A percentile compares a stretch with the other conserved stretches of the same genome.
phyloP scores from a whole-genome alignment of 2,888 invertebrate genomes.

The Lochmaea crataegi region DNA sequence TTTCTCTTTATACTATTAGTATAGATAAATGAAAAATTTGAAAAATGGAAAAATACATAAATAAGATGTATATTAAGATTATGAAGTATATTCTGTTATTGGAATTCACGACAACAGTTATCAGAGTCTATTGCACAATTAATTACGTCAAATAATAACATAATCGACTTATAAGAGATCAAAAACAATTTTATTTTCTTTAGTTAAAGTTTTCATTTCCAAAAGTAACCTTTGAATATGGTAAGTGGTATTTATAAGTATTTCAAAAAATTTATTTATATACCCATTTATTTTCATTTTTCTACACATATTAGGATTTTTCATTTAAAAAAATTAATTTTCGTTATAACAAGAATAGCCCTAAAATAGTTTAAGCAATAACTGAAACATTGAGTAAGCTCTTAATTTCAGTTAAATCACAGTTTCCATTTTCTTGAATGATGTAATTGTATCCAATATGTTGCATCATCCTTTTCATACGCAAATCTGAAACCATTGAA shows the following conservation, averaged over 20 bases:
- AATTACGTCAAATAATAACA: not conserved
- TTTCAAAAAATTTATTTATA: not conserved
- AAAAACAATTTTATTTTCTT: not conserved
- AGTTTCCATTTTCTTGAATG: constrained; percentile 17
- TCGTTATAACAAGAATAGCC: not conserved
- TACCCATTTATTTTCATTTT: too few species aligned
- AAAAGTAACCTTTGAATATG: not conserved
- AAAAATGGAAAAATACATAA: too few species aligned
- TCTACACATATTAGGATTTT: too few species aligned
- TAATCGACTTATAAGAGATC: constrained; percentile 1
- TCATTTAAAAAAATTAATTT: too few species aligned
- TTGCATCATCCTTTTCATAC: constrained; percentile 38
- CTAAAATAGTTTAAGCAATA: not conserved
- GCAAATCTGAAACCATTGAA: not conserved
- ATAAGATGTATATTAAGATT: too few species aligned
- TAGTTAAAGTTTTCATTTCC: not conserved
- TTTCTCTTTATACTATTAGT: too few species aligned
- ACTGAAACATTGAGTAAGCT: not conserved
- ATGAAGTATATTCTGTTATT: not conserved
- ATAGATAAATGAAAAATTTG: too few species aligned
- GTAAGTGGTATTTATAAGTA: not conserved
- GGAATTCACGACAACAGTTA: not conserved
- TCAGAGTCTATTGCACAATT: not conserved
- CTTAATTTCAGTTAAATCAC: not conserved
- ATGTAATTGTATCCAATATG: constrained; percentile 30